Evolutionary conservation across 64 coral and sea anemone genomes (phyloP), one percentile per base, ranked within the genome.

Genomic region (Montipora capricornis): DNA sequence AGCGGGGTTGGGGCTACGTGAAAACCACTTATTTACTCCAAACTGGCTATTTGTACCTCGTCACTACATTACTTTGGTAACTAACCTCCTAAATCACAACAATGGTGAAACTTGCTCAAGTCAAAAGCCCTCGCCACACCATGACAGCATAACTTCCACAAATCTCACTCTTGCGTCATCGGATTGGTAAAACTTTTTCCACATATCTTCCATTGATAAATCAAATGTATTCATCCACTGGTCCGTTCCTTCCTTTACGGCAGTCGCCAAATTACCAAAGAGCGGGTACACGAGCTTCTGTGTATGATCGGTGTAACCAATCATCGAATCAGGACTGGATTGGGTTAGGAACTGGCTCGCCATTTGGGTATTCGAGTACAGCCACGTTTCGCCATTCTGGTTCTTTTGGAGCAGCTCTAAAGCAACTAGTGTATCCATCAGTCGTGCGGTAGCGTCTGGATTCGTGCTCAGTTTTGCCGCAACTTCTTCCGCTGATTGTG

Each of bases 1-100:
- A 37, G 29, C 1, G 1, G 29, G 29, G 1, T 37, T 37, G 29
- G 1, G 29, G 29, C 29, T 1, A 37, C 1, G 29, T 37, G 29
- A 37, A 37, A 37, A 37, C 29, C 29, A 37, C 29, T 37, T 37
- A 37, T 1, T 37, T 37, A 37, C 29, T 37, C 29, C 29, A 37
- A 37, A 37, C 29, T 37, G 29, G 29, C 29, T 37, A 37, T 37
- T 37, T 37, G 29, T 37, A 37, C 29, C 29, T 37, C 29, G 29
- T 37, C 29, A 37, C 29, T 57, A 11, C 0, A 57, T 4, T 57
- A 57, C 6, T 6, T 8, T 8, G 6, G 53, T 8, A 57, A 57
- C 53, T 57, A 46, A 96, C 95, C 91, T 6, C 91, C 95, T 24
- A 96, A 81, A 62, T 96, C 95, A 90, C 95, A 96, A 60, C 89